Percentiles rank a stretch among this genome's conserved stretches.
phyloP scores from a whole-genome alignment of 2,113 vertebrate genomes.

The Ciconia maguari region DNA sequence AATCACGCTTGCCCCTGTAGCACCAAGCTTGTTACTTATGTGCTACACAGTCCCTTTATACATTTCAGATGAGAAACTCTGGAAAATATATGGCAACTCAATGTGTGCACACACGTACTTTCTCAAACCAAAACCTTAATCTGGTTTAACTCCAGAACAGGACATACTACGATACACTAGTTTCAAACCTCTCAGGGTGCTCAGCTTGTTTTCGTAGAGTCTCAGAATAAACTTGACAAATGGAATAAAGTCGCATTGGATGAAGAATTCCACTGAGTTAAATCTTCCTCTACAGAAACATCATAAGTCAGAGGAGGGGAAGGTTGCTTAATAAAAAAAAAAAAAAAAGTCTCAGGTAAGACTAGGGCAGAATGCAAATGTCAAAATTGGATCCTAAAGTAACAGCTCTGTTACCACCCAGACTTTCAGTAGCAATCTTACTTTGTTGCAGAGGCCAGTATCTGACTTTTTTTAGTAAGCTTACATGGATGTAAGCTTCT shows the following conservation, averaged over 20 bases:
- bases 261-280: background rate
- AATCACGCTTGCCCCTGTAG: background rate
- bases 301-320: background rate
- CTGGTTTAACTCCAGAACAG: background rate
- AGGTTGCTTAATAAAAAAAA: background rate
- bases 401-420: background rate
- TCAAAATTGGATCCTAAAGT: background rate
- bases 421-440: background rate
- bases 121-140: background rate
- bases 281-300: background rate
- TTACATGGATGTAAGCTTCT: background rate
- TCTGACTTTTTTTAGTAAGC: background rate
- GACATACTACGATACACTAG: background rate
- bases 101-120: rapidly evolving
- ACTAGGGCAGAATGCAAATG: background rate
- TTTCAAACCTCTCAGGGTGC: background rate
- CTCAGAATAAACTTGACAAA: background rate
- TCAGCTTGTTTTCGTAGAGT: background rate
- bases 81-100: background rate
- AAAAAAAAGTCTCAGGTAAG: background rate
- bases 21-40: background rate
- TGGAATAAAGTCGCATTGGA: background rate
- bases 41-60: background rate
- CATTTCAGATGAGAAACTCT: background rate
- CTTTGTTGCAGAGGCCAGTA: background rate